Conservation (phyloP, 1,140 invertebrate species). For the Heliconius eleuchia region DNA sequence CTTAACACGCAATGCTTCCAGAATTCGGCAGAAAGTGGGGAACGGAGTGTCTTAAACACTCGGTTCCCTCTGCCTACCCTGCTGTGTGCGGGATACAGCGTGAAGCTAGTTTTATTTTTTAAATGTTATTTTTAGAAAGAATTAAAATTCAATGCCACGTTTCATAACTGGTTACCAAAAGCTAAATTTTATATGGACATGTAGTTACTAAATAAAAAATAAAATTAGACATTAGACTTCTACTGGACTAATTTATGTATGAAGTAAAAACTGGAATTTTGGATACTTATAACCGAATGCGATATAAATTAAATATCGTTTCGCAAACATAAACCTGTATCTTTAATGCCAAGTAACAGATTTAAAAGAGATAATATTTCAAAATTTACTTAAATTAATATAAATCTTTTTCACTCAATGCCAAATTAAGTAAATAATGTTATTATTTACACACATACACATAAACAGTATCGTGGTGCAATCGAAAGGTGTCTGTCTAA, state of each 20-base stretch:
- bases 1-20: too few relatives aligned
- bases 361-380: neutral
- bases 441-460: neutral
- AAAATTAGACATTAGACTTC: neutral
- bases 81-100: too few relatives aligned
- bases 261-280: neutral
- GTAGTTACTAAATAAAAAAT: neutral
- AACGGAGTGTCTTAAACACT: too few relatives aligned
- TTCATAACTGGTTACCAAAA: neutral
- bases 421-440: constrained; percentile 7
- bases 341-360: neutral
- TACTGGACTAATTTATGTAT: neutral
- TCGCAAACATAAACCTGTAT: constrained; percentile 4
- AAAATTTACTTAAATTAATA: neutral
- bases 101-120: too few relatives aligned
- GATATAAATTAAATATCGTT: neutral
- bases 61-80: too few relatives aligned
- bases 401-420: constrained; percentile 10
- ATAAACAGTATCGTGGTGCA: neutral
- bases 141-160: neutral
- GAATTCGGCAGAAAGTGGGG: too few relatives aligned
- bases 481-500: neutral
- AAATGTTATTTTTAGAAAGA: neutral
- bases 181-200: neutral
- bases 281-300: neutral